A percentile compares a stretch with the other conserved stretches of the same genome.
Evolutionary conservation across 2,797 vertebrate genomes (phyloP).

Genomic region (Halcyon leucocephala): DNA sequence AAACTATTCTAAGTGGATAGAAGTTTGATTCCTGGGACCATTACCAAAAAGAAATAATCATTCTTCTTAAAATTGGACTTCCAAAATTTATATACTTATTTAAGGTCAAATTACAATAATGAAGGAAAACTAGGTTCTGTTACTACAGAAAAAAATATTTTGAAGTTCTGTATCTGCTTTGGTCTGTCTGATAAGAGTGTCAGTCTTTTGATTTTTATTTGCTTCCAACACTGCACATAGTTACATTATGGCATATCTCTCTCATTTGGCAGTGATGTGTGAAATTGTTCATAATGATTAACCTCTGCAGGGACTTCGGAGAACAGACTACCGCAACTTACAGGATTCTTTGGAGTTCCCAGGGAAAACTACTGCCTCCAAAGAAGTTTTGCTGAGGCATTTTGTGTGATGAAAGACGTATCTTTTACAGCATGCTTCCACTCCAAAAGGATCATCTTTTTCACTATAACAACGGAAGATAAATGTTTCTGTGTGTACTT

Average conservation of each 20-base stretch:
- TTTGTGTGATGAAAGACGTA: not conserved
- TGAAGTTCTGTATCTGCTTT: not conserved
- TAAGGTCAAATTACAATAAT: not conserved
- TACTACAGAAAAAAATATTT: not conserved
- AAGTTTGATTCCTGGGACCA: not conserved
- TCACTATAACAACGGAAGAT: not conserved
- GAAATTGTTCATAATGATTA: not conserved
- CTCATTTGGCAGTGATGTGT: not conserved
- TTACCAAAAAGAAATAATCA: not conserved
- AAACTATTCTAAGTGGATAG: not conserved
- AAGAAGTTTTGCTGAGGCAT: not conserved
- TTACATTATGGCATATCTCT: not conserved
- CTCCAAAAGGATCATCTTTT: rapidly evolving
- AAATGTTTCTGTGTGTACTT: not conserved
- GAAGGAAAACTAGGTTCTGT: not conserved
- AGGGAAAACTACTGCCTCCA: not conserved
- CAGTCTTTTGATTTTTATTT: not conserved
- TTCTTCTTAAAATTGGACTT: not conserved
- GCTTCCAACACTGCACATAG: not conserved
- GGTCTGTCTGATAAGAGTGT: not conserved
- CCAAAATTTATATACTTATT: not conserved
- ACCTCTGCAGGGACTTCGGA: not conserved
- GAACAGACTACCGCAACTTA: not conserved
- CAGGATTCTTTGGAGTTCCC: not conserved
- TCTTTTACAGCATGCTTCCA: not conserved